Evolutionary conservation across 2,797 vertebrate species (phyloP).

Genomic region (Enteromius trimaculatus): DNA sequence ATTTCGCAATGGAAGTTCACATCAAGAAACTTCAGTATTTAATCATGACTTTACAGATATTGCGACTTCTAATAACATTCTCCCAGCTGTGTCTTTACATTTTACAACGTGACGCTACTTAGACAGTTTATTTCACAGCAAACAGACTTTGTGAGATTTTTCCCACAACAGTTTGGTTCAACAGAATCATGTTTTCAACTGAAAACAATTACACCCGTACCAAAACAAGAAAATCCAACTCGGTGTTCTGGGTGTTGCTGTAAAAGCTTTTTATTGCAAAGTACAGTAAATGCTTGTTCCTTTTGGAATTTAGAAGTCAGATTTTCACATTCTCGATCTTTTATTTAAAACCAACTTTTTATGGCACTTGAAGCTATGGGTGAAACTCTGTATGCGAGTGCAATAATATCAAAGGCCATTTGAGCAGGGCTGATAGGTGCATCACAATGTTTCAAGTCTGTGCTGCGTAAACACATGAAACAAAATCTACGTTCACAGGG

Average conservation of each 20-base stretch:
- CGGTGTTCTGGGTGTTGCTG: constrained; percentile 64
- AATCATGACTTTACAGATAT: too few relatives aligned
- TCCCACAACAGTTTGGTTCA: not conserved
- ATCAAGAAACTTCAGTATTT: too few relatives aligned
- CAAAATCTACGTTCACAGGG: constrained; percentile 69
- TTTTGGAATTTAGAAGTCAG: constrained; percentile 74
- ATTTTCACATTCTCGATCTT: constrained; percentile 63
- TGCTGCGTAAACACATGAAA: constrained; percentile 60
- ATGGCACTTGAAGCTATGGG: constrained; percentile 71
- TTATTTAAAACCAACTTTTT: constrained; percentile 60
- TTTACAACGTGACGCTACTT: not conserved
- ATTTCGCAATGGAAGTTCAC: too few relatives aligned
- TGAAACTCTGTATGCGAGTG: constrained; percentile 63
- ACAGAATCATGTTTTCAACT: not conserved
- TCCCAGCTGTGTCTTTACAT: not conserved
- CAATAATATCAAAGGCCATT: constrained; percentile 73
- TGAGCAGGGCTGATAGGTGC: constrained; percentile 67
- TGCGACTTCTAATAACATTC: not conserved
- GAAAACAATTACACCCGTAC: not conserved
- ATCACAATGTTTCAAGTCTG: constrained; percentile 75
- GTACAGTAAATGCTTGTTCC: constrained; percentile 72
- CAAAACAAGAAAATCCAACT: constrained; percentile 15
- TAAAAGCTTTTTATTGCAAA: constrained; percentile 86
- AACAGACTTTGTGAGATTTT: not conserved
- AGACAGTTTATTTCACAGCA: not conserved